phyloP scores from a whole-genome alignment of 2,888 invertebrate genomes.

The Apeira syringaria region DNA sequence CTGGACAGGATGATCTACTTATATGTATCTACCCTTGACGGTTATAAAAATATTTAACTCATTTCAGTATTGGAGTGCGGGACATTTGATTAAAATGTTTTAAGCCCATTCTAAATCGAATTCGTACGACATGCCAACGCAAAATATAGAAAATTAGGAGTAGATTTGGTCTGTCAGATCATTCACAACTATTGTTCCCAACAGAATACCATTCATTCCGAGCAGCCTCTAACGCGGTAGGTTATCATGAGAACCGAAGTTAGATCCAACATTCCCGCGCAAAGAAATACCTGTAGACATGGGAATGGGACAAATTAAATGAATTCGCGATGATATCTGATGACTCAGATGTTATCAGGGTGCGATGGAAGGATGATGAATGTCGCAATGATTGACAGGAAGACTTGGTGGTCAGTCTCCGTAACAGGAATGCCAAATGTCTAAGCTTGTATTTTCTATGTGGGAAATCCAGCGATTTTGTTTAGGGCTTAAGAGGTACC shows the following conservation, averaged over 20 bases:
- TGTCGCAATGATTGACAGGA: conserved; percentile 23
- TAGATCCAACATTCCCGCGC: conserved; percentile 50
- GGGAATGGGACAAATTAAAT: conserved; percentile 71
- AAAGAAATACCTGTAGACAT: conserved; percentile 53
- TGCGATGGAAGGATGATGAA: conserved; percentile 17
- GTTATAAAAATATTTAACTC: no score
- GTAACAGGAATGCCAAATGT: conserved; percentile 15
- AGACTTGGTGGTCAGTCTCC: conserved; percentile 14
- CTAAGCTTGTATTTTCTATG: not conserved
- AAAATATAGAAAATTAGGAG: no score
- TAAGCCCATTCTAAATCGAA: no score
- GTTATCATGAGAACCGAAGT: conserved; percentile 51
- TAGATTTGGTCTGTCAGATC: no score
- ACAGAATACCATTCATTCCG: conserved; percentile 46
- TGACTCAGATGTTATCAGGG: conserved; percentile 16
- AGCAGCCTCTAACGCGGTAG: conserved; percentile 47
- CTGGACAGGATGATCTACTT: no score
- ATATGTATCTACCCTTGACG: no score
- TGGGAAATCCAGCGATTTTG: not conserved
- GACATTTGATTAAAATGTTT: no score
- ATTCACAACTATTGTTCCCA: conserved; percentile 23
- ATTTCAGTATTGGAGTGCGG: no score
- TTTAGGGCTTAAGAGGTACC: no score
- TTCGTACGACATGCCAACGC: no score
- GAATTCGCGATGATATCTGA: conserved; percentile 26